These are phyloP conservation scores for Podarcis lilfordi DNA, from an alignment of 2,797 vertebrate species.

Conservation along the genomic window DNA sequence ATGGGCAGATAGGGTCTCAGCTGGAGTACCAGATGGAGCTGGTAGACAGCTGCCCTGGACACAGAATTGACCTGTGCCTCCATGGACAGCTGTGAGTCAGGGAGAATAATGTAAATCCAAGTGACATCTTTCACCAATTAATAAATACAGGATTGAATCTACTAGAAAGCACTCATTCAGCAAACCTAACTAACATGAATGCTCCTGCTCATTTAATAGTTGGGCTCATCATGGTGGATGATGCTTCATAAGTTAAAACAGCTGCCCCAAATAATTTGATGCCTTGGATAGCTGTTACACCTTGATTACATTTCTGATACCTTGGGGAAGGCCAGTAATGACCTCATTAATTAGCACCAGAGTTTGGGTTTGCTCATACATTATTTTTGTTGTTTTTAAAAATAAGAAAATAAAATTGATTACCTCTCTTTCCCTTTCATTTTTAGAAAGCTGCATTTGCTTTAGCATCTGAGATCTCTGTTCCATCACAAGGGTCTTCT, in stretches of 20 bases:
- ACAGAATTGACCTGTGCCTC: no score
- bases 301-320: background rate
- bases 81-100: background rate
- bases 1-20: no score
- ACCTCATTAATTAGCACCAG: background rate
- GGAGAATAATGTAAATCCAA: background rate
- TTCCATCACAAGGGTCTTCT: slow-evolving; percentile 97
- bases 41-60: no score
- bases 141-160: background rate
- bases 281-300: background rate
- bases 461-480: slow-evolving; percentile 96
- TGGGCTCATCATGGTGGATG: background rate
- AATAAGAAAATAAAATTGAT: slow-evolving; percentile 7
- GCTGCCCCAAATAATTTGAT: background rate
- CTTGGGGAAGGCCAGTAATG: background rate
- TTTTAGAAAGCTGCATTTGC: slow-evolving; percentile 96
- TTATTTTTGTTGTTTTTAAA: accelerated
- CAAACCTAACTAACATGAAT: background rate
- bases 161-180: background rate
- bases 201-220: background rate
- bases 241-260: background rate
- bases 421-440: slow-evolving; percentile 94
- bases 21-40: no score
- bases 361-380: slow-evolving; percentile 10
- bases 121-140: background rate